Conservation (phyloP, 1,140 invertebrate species). For the Rhopalosiphum padi region DNA sequence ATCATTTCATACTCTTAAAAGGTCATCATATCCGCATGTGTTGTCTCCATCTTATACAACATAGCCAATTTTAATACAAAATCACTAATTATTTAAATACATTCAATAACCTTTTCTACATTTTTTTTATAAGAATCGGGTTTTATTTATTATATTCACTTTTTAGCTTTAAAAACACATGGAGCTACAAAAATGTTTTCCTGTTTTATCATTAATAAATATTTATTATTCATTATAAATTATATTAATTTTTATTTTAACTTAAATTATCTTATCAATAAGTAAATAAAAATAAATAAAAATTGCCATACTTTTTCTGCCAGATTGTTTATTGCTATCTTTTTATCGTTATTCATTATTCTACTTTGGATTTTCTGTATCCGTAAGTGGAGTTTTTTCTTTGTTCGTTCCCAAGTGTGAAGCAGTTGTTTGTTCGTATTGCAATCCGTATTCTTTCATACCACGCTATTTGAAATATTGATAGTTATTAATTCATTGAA, state of each 20-base stretch:
- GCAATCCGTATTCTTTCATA: slow-evolving; percentile 47
- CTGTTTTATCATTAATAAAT: not conserved
- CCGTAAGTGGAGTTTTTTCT: not conserved
- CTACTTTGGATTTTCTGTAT: not conserved
- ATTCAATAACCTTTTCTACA: too few relatives aligned
- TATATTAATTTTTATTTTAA: not conserved
- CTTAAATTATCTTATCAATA: not conserved
- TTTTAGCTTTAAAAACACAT: too few relatives aligned
- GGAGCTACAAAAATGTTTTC: too few relatives aligned
- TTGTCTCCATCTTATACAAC: too few relatives aligned
- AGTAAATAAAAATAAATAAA: not conserved
- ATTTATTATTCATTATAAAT: not conserved
- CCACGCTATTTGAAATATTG: slow-evolving; percentile 17
- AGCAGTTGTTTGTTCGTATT: slow-evolving; percentile 11
- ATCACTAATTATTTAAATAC: too few relatives aligned
- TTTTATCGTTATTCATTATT: slow-evolving; percentile 23
- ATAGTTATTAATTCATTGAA: not conserved
- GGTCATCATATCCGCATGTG: too few relatives aligned
- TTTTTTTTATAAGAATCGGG: too few relatives aligned
- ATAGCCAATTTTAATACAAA: too few relatives aligned
- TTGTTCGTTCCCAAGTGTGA: not conserved
- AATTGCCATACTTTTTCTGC: not conserved
- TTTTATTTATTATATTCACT: too few relatives aligned
- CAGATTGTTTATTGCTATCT: not conserved
- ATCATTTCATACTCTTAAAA: too few relatives aligned